A percentile compares a stretch with the other conserved stretches of the same genome.
Conservation (phyloP, 2,888 invertebrate genomes). For the Heliconius aoede region DNA sequence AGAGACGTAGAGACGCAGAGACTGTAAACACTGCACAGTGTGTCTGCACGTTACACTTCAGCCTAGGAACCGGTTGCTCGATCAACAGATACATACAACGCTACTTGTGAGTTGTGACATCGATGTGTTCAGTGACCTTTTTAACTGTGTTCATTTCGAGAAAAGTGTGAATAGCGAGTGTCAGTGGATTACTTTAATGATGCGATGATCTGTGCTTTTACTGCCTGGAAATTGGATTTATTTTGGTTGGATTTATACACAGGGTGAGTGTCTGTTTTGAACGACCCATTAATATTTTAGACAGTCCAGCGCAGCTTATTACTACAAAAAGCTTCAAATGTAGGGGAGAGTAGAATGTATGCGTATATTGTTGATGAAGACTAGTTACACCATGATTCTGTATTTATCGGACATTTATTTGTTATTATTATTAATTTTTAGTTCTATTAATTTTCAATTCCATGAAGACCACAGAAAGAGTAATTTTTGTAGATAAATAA, state of each 20-base stretch:
- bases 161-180: constrained; percentile 54
- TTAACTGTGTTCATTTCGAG: constrained; percentile 59
- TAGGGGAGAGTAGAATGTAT: constrained; percentile 76
- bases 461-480: background rate
- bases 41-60: constrained; percentile 62
- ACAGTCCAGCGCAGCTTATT: constrained; percentile 53
- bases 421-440: no score
- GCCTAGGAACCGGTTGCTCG: constrained; percentile 75
- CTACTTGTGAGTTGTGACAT: constrained; percentile 66
- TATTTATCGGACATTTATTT: constrained; percentile 40
- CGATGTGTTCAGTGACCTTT: constrained; percentile 64
- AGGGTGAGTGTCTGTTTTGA: constrained; percentile 63
- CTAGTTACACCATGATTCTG: constrained; percentile 56
- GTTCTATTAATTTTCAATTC: no score
- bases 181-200: constrained; percentile 53
- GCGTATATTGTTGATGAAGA: constrained; percentile 74
- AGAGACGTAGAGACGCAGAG: constrained; percentile 47
- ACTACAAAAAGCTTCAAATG: constrained; percentile 66
- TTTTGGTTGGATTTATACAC: constrained; percentile 57
- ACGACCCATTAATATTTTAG: constrained; percentile 53
- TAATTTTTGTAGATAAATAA: background rate
- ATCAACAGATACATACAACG: constrained; percentile 59
- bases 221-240: constrained; percentile 67
- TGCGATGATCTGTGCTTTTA: constrained; percentile 62
- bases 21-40: constrained; percentile 60